Evolutionary conservation across 2,113 vertebrate species (phyloP).

Genomic region (Zeus faber): DNA sequence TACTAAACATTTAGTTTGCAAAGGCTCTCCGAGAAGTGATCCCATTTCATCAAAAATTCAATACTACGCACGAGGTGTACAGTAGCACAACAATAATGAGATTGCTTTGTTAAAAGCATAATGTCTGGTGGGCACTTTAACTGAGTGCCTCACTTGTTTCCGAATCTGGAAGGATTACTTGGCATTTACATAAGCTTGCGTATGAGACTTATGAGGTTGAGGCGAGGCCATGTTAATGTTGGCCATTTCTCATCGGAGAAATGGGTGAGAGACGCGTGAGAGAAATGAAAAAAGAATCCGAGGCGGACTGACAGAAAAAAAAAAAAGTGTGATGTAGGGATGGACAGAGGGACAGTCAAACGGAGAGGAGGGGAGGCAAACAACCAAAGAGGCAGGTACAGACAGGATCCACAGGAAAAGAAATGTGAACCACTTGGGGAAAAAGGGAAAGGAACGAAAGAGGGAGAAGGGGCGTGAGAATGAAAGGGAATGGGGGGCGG

Average conservation of each 20-base stretch:
- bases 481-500: neutral
- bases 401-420: no score
- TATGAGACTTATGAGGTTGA: neutral
- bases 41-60: no score
- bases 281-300: constrained; percentile 2
- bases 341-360: neutral
- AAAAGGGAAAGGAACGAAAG: constrained; percentile 9
- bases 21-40: no score
- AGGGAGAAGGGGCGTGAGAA: neutral
- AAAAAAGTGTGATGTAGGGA: no score
- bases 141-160: neutral
- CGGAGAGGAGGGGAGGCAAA: constrained; percentile 5
- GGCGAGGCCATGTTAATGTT: neutral
- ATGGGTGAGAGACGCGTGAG: constrained; percentile 17
- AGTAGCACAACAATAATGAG: no score
- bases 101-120: no score
- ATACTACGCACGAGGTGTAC: no score
- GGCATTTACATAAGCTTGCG: neutral
- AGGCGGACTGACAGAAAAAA: no score
- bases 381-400: constrained; percentile 36
- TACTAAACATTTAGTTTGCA: no score
- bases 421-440: constrained; percentile 17
- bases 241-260: constrained; percentile 23
- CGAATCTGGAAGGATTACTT: neutral
- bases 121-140: no score